Evolutionary conservation across 2,113 vertebrate species (phyloP).

Genomic region (Onychorhynchus coronatus): DNA sequence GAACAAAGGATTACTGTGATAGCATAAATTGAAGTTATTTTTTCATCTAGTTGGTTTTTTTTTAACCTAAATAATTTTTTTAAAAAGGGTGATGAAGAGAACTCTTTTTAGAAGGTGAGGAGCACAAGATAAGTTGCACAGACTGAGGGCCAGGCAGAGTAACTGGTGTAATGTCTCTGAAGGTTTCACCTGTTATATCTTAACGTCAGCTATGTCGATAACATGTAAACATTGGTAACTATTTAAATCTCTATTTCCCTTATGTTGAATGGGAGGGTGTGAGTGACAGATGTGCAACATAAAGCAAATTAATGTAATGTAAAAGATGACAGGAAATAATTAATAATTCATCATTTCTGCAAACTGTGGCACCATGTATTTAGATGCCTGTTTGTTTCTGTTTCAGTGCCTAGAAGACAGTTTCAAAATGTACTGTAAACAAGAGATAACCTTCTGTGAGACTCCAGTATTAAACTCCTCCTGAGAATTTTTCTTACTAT

Average conservation of each 20-base stretch:
- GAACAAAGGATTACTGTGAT: not conserved
- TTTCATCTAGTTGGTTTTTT: not conserved
- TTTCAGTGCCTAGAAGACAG: not conserved
- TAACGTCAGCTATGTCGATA: not conserved
- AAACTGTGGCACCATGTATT: not conserved
- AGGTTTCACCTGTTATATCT: not conserved
- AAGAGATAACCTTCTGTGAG: not conserved
- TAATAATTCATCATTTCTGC: conserved; percentile 11
- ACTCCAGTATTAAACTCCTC: not conserved
- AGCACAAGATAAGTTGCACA: not conserved
- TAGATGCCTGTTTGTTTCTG: not conserved
- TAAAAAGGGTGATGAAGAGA: not conserved
- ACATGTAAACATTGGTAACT: not conserved
- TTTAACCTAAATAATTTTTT: not conserved
- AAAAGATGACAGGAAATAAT: not conserved
- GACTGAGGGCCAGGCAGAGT: not conserved
- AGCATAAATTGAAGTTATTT: not conserved
- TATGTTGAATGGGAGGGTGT: not conserved
- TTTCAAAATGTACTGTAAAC: conserved; percentile 34
- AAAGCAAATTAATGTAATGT: not conserved
- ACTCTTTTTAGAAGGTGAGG: not conserved
- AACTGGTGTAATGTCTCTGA: not conserved
- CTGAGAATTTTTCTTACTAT: not conserved
- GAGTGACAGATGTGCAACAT: not conserved
- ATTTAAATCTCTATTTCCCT: not conserved